Conservation (phyloP, 2,797 vertebrate species). For the Pelochelys cantorii region DNA sequence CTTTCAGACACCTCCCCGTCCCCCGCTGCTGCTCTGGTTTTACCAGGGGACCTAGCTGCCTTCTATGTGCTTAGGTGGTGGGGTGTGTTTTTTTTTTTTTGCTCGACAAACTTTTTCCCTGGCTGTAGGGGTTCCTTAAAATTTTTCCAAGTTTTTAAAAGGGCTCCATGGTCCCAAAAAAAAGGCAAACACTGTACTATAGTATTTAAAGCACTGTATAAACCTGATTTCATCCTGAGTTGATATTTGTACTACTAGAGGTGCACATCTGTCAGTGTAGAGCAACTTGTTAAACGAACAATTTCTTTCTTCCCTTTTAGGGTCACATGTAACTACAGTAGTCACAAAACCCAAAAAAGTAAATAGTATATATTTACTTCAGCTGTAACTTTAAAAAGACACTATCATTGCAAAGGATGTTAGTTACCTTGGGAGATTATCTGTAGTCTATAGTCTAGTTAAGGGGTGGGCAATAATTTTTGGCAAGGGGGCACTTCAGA, state of each 20-base stretch:
- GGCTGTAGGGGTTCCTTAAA: too few species aligned
- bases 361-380: neutral
- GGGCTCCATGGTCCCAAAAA: too few species aligned
- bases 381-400: neutral
- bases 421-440: neutral
- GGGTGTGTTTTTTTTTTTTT: too few species aligned
- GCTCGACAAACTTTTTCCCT: too few species aligned
- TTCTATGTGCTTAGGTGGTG: too few species aligned
- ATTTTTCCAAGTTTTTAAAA: too few species aligned
- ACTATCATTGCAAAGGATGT: neutral
- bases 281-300: neutral
- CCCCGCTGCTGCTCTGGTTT: too few species aligned
- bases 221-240: neutral
- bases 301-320: neutral
- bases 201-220: neutral
- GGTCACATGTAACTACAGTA: neutral
- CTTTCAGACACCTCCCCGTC: too few species aligned
- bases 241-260: neutral
- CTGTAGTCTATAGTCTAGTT: too few species aligned
- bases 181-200: neutral
- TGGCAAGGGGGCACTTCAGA: too few species aligned
- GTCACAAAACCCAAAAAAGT: neutral
- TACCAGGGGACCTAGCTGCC: too few species aligned
- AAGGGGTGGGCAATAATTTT: too few species aligned
- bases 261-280: neutral